Percentiles rank a stretch among this genome's conserved stretches.
Conservation (phyloP, 2,888 invertebrate genomes). For the Parnassius glacialis region DNA sequence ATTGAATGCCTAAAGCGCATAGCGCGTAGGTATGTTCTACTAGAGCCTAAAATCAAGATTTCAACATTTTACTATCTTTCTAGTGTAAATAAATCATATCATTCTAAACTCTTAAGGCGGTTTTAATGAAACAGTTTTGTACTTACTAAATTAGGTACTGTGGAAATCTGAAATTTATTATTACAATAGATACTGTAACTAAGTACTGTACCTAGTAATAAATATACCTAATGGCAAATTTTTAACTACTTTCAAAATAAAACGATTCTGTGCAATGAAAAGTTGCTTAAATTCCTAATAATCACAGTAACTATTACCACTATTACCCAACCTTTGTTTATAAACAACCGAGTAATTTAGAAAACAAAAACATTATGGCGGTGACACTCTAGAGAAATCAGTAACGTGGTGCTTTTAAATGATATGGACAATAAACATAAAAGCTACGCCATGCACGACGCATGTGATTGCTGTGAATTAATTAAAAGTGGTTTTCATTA, state of each 20-base stretch:
- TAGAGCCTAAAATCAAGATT: too few species aligned
- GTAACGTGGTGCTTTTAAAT: conserved; percentile 71
- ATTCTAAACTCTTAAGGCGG: too few species aligned
- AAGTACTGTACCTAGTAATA: too few species aligned
- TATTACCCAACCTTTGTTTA: conserved; percentile 43
- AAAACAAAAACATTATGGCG: conserved; percentile 61
- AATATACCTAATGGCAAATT: too few species aligned
- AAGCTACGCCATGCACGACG: conserved; percentile 63
- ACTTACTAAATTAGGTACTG: too few species aligned
- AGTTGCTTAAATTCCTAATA: conserved; percentile 59
- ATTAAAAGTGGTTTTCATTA: conserved; percentile 78
- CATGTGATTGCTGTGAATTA: conserved; percentile 78
- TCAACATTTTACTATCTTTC: too few species aligned
- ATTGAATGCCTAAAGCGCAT: too few species aligned
- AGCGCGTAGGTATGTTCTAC: too few species aligned
- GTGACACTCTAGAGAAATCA: conserved; percentile 79
- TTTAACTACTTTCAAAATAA: conserved; percentile 4
- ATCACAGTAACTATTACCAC: conserved; percentile 46
- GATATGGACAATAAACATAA: conserved; percentile 78
- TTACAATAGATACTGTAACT: too few species aligned
- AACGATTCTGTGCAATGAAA: conserved; percentile 63
- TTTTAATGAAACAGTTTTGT: too few species aligned
- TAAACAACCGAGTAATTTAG: conserved; percentile 46
- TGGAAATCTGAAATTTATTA: too few species aligned
- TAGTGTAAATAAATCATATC: too few species aligned